Evolutionary conservation across 64 coral and sea anemone genomes (phyloP).

Genomic region (Stichodactyla mertensii): DNA sequence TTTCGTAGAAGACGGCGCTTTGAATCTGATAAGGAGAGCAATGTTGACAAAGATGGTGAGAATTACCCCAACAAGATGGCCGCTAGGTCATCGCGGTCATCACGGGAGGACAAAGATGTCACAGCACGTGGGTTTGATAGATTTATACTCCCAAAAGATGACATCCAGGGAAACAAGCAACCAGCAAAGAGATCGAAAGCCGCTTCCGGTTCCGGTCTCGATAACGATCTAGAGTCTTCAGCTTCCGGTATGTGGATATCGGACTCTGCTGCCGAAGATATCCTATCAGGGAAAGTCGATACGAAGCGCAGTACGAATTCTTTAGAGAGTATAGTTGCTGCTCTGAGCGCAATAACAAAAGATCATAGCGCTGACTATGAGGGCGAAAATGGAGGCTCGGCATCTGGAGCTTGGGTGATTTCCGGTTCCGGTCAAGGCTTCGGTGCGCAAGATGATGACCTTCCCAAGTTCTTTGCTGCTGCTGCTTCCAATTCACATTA

Average conservation of each 20-base stretch:
- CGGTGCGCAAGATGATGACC: constrained; percentile 35
- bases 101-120: constrained; percentile 78
- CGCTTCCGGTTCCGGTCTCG: constrained; percentile 15
- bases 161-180: constrained; percentile 17
- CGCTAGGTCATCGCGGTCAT: constrained; percentile 67
- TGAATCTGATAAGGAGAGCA: background rate
- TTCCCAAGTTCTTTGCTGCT: constrained; percentile 47
- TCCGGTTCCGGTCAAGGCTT: constrained; percentile 27
- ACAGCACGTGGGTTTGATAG: constrained; percentile 57
- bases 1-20: constrained; percentile 38
- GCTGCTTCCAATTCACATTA: constrained; percentile 20
- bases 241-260: constrained; percentile 42
- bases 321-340: constrained; percentile 57
- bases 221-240: constrained; percentile 27
- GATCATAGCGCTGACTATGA: constrained; percentile 18
- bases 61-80: constrained; percentile 49
- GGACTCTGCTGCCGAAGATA: background rate
- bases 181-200: constrained; percentile 24
- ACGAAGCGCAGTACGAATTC: constrained; percentile 57
- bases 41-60: background rate
- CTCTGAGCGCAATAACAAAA: constrained; percentile 40
- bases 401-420: constrained; percentile 45
- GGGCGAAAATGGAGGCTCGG: constrained; percentile 27
- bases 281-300: background rate
- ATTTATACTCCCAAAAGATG: constrained; percentile 33